Evolutionary conservation across 2,797 vertebrate genomes (phyloP).

Genomic region (Melanotaenia boesemani): DNA sequence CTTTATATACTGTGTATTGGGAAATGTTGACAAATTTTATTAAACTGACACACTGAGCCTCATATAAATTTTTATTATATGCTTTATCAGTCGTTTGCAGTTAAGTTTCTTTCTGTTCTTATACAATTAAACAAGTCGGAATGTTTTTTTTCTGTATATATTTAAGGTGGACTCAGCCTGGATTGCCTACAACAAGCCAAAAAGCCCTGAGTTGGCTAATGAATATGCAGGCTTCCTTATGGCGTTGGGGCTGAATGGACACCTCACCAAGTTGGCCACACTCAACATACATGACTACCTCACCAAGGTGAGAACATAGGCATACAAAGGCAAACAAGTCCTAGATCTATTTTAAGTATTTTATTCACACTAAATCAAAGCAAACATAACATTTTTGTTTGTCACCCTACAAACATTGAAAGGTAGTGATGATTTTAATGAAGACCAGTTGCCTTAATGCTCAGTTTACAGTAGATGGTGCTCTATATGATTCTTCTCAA

Average conservation of each 20-base stretch:
- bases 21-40: no score
- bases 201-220: conserved; percentile 94
- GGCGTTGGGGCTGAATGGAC: conserved; percentile 96
- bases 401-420: background rate
- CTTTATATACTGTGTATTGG: no score
- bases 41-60: no score
- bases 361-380: background rate
- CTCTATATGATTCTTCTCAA: conserved; percentile 19
- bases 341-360: background rate
- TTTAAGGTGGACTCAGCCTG: conserved; percentile 93
- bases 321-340: conserved; percentile 3
- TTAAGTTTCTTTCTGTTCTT: background rate
- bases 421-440: conserved; percentile 9
- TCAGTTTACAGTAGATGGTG: conserved; percentile 13
- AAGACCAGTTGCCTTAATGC: background rate
- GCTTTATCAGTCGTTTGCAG: no score
- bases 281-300: conserved; percentile 98
- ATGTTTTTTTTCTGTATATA: background rate
- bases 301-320: conserved; percentile 87
- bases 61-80: no score
- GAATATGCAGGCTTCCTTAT: conserved; percentile 98
- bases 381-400: background rate
- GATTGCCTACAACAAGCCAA: conserved; percentile 99
- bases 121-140: background rate
- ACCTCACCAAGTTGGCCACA: conserved; percentile 95